Base-by-base conservation (phyloP, 1,140 invertebrate genomes). In the Drosophila melanica region DNA sequence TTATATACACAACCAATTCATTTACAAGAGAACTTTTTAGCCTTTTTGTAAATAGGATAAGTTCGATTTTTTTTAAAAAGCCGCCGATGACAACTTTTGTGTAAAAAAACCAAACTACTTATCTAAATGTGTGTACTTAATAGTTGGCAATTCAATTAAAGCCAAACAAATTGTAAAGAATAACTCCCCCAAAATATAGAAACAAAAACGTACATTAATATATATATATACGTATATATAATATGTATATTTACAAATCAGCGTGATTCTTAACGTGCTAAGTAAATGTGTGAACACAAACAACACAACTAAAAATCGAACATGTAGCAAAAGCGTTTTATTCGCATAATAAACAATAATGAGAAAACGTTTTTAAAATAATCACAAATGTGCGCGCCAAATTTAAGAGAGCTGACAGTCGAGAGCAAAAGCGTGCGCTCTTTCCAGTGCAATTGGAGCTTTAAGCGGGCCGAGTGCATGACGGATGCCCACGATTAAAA, bases 41-140 rank as follows among this genome's bases (percentile, higher is more conserved):
- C 47, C 69, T 77, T 69, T 73, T 81, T 86, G 82, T 86, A 86
- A 45, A 86, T 86, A 87, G 75, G 53, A 60, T 86, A 86, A 81
- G 72, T 73, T 79, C 33, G 30, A n/a, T 45, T 67, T 80, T 84
- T 80, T 77, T 64, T 44, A 16, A 60, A 59, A 68, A 4, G 23
- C 50, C 30, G 35, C 18, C 18, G 41, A 58, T 39, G 11, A 55
- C 35, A 9, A 37, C 33, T 51, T 51, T 51, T 51, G 30, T 51
- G 27, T 37, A n/a, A 54, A 70, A 27, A 27, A 55, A 16, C 27
- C 27, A 63, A 76, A 44, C 44, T 50, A 54, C 59, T 71, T 75
- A 86, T 89, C 79, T 89, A 70, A 68, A 89, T 87, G 84, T 87
- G 81, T 84, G 53, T 77, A 45, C 42, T 47, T 75, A 76, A 75